These are phyloP conservation scores for Archips xylosteana DNA, from an alignment of 2,888 invertebrate genomes.

Conservation along the genomic window DNA sequence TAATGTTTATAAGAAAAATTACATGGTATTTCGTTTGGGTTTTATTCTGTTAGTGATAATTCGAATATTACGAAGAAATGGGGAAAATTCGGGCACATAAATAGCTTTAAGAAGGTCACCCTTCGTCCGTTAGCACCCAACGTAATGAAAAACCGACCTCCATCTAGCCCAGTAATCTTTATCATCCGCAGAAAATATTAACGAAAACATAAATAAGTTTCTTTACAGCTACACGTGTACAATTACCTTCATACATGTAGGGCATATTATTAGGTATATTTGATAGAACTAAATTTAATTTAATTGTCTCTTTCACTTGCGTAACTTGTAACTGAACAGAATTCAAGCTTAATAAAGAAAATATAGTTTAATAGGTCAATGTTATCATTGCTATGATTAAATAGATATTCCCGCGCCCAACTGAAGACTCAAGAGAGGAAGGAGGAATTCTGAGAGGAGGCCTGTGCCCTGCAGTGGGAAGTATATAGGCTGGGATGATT, in stretches of 20 bases:
- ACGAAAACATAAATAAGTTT: slow-evolving; percentile 8
- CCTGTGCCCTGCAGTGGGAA: too few relatives aligned
- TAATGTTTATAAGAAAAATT: neutral
- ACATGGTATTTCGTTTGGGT: neutral
- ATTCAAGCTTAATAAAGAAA: too few relatives aligned
- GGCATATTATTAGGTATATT: too few relatives aligned
- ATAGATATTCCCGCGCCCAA: too few relatives aligned
- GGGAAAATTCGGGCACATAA: slow-evolving; percentile 25
- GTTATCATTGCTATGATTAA: too few relatives aligned
- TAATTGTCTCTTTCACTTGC: too few relatives aligned
- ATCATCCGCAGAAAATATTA: slow-evolving; percentile 14
- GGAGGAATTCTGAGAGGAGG: too few relatives aligned
- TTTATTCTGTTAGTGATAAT: slow-evolving; percentile 25
- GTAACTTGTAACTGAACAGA: too few relatives aligned
- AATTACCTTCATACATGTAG: neutral
- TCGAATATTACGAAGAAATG: slow-evolving; percentile 25
- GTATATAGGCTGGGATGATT: too few relatives aligned
- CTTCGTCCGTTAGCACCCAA: slow-evolving; percentile 28
- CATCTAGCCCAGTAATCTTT: slow-evolving; percentile 6
- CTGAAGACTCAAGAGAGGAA: too few relatives aligned
- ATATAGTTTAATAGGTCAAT: too few relatives aligned
- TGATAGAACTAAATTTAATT: too few relatives aligned
- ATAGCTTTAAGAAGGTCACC: slow-evolving; percentile 30
- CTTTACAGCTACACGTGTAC: neutral
- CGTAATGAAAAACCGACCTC: slow-evolving; percentile 35